Evolutionary conservation across 2,797 vertebrate species (phyloP).

Genomic region (Tadarida brasiliensis): DNA sequence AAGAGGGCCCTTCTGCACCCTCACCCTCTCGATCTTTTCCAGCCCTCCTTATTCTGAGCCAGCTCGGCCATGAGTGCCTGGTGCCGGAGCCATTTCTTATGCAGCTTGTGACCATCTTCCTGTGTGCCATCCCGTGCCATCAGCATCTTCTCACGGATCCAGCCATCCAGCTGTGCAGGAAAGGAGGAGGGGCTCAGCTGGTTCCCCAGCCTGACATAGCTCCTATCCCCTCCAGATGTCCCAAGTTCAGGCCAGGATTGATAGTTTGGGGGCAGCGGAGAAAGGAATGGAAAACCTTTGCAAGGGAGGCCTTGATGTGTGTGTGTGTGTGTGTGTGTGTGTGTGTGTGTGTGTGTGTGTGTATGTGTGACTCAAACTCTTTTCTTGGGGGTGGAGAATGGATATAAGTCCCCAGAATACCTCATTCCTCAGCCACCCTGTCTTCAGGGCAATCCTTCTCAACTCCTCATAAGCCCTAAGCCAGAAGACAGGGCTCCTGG

Average conservation of each 20-base stretch:
- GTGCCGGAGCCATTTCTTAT: conserved; percentile 96
- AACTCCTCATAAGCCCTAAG: background rate
- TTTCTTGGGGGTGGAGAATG: background rate
- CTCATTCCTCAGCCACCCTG: background rate
- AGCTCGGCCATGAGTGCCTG: conserved; percentile 96
- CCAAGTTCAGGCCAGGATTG: background rate
- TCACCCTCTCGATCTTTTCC: conserved; percentile 95
- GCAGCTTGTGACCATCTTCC: conserved; percentile 93
- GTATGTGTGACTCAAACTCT: background rate
- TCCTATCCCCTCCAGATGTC: background rate
- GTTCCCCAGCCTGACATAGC: background rate
- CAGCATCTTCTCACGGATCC: conserved; percentile 89
- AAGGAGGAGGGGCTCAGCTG: background rate
- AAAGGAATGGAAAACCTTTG: background rate
- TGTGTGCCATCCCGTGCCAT: conserved; percentile 92
- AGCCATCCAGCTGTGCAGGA: conserved; percentile 83
- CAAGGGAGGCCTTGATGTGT: background rate
- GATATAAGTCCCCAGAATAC: background rate
- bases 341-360: no score
- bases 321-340: no score
- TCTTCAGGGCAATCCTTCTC: background rate
- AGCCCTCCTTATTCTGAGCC: conserved; percentile 95
- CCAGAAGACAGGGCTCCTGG: background rate
- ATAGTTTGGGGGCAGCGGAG: background rate
- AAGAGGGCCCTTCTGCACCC: conserved; percentile 56